A percentile compares a stretch with the other conserved stretches of the same genome.
These are phyloP conservation scores for Autographa gamma DNA, from an alignment of 2,888 invertebrate species.

Conservation along the genomic window DNA sequence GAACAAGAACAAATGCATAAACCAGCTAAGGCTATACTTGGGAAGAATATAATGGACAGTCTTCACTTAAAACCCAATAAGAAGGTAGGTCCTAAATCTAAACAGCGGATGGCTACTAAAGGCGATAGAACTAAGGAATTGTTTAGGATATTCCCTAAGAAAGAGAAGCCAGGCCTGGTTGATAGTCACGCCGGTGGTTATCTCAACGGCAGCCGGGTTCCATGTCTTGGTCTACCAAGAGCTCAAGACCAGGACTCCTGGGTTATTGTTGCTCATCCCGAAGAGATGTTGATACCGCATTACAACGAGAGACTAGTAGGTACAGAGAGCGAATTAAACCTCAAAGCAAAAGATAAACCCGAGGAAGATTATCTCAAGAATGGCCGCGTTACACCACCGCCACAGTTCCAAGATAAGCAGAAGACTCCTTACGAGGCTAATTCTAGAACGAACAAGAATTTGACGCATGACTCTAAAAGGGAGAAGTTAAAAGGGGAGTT, in stretches of 20 bases:
- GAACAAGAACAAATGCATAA: constrained; percentile 76
- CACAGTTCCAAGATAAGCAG: constrained; percentile 84
- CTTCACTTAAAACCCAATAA: constrained; percentile 84
- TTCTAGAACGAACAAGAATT: constrained; percentile 75
- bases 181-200: constrained; percentile 78
- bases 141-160: constrained; percentile 82
- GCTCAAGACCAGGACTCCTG: constrained; percentile 79
- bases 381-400: constrained; percentile 81
- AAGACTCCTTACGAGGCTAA: constrained; percentile 76
- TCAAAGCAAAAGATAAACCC: constrained; percentile 67
- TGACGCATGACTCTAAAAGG: constrained; percentile 83
- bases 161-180: constrained; percentile 76
- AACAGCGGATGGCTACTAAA: constrained; percentile 79
- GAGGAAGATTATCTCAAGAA: constrained; percentile 72
- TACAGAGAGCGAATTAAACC: constrained; percentile 69
- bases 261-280: constrained; percentile 83
- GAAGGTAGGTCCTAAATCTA: constrained; percentile 83
- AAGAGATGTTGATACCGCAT: constrained; percentile 82
- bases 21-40: constrained; percentile 81
- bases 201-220: constrained; percentile 81
- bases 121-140: constrained; percentile 77
- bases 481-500: constrained; percentile 84
- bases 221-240: constrained; percentile 82
- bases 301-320: constrained; percentile 82
- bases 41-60: constrained; percentile 86